Evolutionary conservation across 2,888 invertebrate genomes (phyloP), one percentile per base, ranked within the genome.

Genomic region (Sialis lutaria): DNA sequence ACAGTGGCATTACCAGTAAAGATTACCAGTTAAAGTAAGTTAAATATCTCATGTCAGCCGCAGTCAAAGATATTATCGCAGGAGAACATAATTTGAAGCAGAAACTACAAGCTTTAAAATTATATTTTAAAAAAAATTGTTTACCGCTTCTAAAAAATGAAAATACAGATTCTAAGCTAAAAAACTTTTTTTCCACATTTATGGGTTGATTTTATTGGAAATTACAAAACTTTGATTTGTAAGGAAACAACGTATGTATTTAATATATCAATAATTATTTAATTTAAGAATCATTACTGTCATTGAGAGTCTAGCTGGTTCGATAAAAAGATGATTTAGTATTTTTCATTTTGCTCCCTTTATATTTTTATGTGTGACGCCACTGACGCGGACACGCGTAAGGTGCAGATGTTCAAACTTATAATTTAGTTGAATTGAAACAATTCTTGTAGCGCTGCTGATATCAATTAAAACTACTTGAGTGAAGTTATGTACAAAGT

Each of bases 391-490:
- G 22, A 22, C 22, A 22, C 22, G 22, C 22, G 22, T 22, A 22
- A 22, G 22, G 22, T 22, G 22, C 22, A 22, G 22, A 39, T 12
- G 37, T 37, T 37, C 45, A 33, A 45, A 45, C 45, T 45, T 45
- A 35, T 45, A 35, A 45, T 45, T 45, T 45, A 45, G 45, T 45
- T 45, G 30, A 32, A 42, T 42, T 42, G 42, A 42, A 42, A 42
- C 45, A 45, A 37, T 37, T 13, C 35, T 13, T 45, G 13, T 22
- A 13, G n/a, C 34, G 13, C 13, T 45, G 45, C 37, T 45, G 45
- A 37, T 37, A 45, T 37, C 45, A 45, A 45, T 45, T 45, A 45
- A 45, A 35, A 45, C 13, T 37, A 45, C 33, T 45, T 45, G 37
- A 22, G 35, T 45, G 37, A 35, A 22, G 10, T 42, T 42, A 35